Base-by-base conservation (phyloP, 92 coral and sea anemone genomes). In the Palythoa grandiflora region DNA sequence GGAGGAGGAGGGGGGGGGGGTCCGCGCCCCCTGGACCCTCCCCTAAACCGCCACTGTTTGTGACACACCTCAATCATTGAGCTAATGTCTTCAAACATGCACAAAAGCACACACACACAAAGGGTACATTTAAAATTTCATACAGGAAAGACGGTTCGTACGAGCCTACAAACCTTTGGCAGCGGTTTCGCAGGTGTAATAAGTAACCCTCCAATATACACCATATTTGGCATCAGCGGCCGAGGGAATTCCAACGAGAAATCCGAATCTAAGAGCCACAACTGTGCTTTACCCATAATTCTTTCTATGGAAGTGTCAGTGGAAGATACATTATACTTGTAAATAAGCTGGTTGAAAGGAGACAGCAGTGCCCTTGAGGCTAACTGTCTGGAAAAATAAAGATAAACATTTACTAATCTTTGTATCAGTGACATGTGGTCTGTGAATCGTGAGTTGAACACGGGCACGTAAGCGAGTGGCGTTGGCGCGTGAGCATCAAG, bases 171-270 rank as follows among this genome's bases (percentile, higher is more conserved):
- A 47, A 81, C 86, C 86, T 81, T 65, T 44, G 86, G 3, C 75
- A 81, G 47, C 21, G 86, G 86, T 65, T 70, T 66, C 2, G 66
- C 44, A 66, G 86, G 28, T 44, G 73, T 21, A 16, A 70, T 47
- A 35, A 81, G 86, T 44, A 81, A 21, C 9, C 86, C 86, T 15
- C 86, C 86, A 65, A 66, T 71, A 3, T 66, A 81, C 57, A 81
- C 86, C 76, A 81, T 66, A 44, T 81, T 81, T 66, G 86, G 86
- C 86, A 81, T 81, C 61, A 81, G 35, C 5, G 86, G 86, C 21
- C 86, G 86, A 21, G 86, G 86, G 44, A 81, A 81, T 21, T 81
- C 86, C 86, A 81, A 17, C 15, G 86, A 81, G 59, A 81, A 81
- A 40, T 81, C 86, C 40, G 86, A 81, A n/a, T 81, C 86, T 2